Evolutionary conservation across 2,797 vertebrate genomes (phyloP), one percentile per base, ranked within the genome.

Genomic region (Sebastes miniatus): DNA sequence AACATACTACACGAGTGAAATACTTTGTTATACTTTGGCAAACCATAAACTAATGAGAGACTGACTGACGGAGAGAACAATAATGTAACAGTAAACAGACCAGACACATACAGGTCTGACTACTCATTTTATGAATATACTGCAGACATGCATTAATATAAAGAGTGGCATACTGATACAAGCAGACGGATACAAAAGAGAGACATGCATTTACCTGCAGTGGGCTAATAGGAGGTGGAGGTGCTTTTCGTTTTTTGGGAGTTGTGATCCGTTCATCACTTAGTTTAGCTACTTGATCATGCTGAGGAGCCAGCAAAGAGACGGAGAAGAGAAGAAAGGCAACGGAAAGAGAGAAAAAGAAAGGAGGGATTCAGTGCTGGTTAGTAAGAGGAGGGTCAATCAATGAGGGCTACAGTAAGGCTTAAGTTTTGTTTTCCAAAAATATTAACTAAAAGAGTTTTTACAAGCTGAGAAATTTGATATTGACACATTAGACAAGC

Each of bases 221-320:
- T 93, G 97, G 97, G 94, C 97, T 99, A 97, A 98, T 95, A 93
- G 98, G 98, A 96, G 98, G 98, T 94, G 98, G 97, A 95, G 98
- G 98, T 94, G 98, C 98, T 98, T 98, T 99, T 97, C 98, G 96
- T 96, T 99, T 99, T 99, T 99, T 99, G 93, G 98, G 97, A 95
- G 98, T 99, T 96, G 97, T 96, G 97, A 97, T 99, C 97, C 97
- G 96, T 94, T 99, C 98, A 95, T 97, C 97, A 94, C 94, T 97
- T 97, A 98, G 93, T 96, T 96, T 98, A 98, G 96, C 96, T 95
- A 96, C 96, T 96, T 97, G 97, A 94, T 98, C 98, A 98, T 98
- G 98, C 98, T 99, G 96, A 93, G 95, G 78, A 89, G 88, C 70
- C 89, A 90, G 92, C 83, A 79, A 73, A 81, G 79, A 91, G 73